These are phyloP conservation scores for Acrocephalus scirpaceus DNA, from an alignment of 2,797 vertebrate genomes.

Conservation along the genomic window DNA sequence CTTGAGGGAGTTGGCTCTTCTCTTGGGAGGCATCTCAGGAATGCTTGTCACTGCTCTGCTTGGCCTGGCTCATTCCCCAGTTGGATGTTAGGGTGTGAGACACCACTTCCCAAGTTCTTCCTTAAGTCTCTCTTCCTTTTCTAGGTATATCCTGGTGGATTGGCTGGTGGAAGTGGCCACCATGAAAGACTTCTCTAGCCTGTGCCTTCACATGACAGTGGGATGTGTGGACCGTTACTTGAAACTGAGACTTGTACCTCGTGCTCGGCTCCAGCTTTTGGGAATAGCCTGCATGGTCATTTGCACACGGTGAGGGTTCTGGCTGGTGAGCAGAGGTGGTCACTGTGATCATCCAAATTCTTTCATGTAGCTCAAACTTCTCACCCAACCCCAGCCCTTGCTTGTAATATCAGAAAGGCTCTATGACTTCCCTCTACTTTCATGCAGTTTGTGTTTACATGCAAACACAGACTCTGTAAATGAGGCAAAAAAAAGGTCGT, in stretches of 20 bases:
- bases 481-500: background rate
- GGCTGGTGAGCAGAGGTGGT: background rate
- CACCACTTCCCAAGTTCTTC: background rate
- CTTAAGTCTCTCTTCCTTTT: background rate
- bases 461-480: background rate
- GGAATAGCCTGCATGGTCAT: constrained; percentile 99
- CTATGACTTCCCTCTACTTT: background rate
- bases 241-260: constrained; percentile 85
- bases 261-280: constrained; percentile 89
- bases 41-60: background rate
- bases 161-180: constrained; percentile 98
- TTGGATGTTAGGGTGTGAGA: background rate
- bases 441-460: background rate
- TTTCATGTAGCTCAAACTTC: background rate
- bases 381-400: background rate
- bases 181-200: constrained; percentile 97
- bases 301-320: constrained; percentile 87
- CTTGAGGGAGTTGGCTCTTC: background rate
- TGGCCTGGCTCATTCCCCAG: background rate
- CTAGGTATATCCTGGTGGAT: constrained; percentile 95
- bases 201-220: constrained; percentile 92
- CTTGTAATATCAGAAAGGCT: background rate
- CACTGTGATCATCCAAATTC: background rate
- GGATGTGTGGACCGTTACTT: constrained; percentile 93
- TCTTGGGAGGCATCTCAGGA: background rate